Percentiles rank a stretch among this genome's conserved stretches.
Evolutionary conservation across 2,888 invertebrate genomes (phyloP).

Genomic region (Drosophila borealis): DNA sequence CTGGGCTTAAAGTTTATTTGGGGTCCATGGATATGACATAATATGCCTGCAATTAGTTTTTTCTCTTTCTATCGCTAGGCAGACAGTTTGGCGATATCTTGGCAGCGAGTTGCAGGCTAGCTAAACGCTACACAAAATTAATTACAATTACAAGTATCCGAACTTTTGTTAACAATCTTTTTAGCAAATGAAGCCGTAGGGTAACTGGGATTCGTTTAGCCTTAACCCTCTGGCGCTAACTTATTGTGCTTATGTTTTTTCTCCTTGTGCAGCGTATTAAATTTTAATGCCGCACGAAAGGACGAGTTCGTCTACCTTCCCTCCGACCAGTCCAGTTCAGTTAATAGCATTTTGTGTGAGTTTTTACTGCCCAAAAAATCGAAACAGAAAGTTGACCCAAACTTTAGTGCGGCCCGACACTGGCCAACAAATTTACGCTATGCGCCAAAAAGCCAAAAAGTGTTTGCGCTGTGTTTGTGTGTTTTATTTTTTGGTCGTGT

Average conservation of each 20-base stretch:
- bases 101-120: too few species aligned
- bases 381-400: constrained; percentile 38
- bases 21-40: too few species aligned
- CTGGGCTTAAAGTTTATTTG: too few species aligned
- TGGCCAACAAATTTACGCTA: constrained; percentile 14
- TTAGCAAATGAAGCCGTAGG: constrained; percentile 3
- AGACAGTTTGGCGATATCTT: too few species aligned
- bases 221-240: neutral
- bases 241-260: constrained; percentile 7
- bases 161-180: neutral
- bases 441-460: constrained; percentile 36
- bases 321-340: neutral
- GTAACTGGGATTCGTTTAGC: neutral
- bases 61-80: too few species aligned
- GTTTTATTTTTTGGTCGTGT: constrained; percentile 10
- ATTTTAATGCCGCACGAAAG: constrained; percentile 50
- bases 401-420: constrained; percentile 23
- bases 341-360: constrained; percentile 53
- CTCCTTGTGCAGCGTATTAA: constrained; percentile 44
- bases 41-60: too few species aligned
- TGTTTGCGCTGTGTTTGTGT: constrained; percentile 18
- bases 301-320: constrained; percentile 12
- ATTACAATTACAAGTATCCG: too few species aligned
- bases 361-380: constrained; percentile 5
- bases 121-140: too few species aligned